Conservation (phyloP, 2,113 vertebrate genomes). For the Alectura lathami region DNA sequence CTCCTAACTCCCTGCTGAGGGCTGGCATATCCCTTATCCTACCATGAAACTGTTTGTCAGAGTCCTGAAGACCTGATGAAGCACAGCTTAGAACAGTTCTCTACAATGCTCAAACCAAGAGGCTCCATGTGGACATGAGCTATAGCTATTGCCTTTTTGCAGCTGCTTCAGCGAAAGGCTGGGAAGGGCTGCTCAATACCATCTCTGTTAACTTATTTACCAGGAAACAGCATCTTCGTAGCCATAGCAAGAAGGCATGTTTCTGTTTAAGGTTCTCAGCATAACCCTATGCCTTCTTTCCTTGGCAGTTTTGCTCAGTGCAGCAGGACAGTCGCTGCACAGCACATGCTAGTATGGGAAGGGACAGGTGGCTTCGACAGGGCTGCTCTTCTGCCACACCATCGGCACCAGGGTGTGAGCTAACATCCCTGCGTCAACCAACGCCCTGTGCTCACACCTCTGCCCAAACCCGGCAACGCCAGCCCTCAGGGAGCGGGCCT, state of each 20-base stretch:
- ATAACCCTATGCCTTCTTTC: not conserved
- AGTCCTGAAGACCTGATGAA: not conserved
- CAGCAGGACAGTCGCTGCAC: fast-evolving
- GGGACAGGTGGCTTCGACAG: too few relatives aligned
- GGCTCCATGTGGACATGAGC: not conserved
- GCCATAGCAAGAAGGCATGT: not conserved
- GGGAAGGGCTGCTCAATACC: not conserved
- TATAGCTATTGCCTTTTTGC: not conserved
- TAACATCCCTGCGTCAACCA: not conserved
- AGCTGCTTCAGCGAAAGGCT: not conserved
- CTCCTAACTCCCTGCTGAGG: not conserved
- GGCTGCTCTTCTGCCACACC: not conserved
- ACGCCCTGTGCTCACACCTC: fast-evolving
- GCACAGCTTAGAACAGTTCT: not conserved
- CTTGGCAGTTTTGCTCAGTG: fast-evolving
- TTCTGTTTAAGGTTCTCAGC: not conserved
- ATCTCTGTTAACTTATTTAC: not conserved
- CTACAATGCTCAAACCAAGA: not conserved
- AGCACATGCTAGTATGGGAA: fast-evolving
- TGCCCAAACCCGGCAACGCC: not conserved
- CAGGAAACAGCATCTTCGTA: not conserved
- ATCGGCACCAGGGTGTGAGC: not conserved
- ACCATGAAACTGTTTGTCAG: not conserved
- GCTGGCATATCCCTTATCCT: not conserved
- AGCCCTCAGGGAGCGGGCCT: fast-evolving